A percentile compares a stretch with the other conserved stretches of the same genome.
These are phyloP conservation scores for Etheostoma nigrum DNA, from an alignment of 2,797 vertebrate genomes.

Conservation along the genomic window DNA sequence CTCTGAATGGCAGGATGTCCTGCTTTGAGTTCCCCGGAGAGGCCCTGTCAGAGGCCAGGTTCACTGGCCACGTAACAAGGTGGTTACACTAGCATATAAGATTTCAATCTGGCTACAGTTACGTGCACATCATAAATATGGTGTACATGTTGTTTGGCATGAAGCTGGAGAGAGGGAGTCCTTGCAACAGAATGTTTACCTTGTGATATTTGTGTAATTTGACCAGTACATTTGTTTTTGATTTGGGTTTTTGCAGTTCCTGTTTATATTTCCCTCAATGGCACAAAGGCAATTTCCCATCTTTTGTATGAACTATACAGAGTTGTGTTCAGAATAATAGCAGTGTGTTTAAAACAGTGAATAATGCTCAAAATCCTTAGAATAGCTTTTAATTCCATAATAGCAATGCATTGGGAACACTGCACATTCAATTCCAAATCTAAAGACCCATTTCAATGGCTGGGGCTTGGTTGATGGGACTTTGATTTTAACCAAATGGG, in stretches of 20 bases:
- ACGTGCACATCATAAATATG: neutral
- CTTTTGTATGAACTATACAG: too few relatives aligned
- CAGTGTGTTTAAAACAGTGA: too few relatives aligned
- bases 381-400: too few relatives aligned
- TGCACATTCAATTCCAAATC: too few relatives aligned
- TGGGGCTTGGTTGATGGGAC: neutral
- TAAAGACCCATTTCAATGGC: too few relatives aligned
- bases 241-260: neutral
- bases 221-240: neutral
- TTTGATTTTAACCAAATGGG: neutral
- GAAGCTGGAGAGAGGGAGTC: neutral
- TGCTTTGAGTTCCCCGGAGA: slow-evolving; percentile 78
- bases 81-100: neutral
- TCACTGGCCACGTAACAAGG: slow-evolving; percentile 37
- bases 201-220: too few relatives aligned
- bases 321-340: too few relatives aligned
- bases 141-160: neutral
- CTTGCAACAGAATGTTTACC: neutral
- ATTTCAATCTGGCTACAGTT: neutral
- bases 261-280: neutral
- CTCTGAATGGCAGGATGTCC: slow-evolving; percentile 94
- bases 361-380: too few relatives aligned
- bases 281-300: neutral
- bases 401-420: too few relatives aligned
- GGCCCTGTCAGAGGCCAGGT: slow-evolving; percentile 65